Base-by-base conservation (phyloP, 1,140 invertebrate genomes). In the Drosophila nigromelanica region DNA sequence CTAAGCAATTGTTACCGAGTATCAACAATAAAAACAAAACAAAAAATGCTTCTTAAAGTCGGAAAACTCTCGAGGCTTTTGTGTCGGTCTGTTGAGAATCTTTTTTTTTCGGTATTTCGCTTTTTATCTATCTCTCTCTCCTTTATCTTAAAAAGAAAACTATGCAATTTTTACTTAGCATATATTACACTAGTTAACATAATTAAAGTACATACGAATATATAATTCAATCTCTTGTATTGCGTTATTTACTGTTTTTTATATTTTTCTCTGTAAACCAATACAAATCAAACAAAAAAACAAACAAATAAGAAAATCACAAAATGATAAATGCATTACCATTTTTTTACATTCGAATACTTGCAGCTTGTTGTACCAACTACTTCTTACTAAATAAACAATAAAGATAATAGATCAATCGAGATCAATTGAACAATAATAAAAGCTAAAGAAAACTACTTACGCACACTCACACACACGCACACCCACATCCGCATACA, bases 291-390 rank as follows among this genome's bases (percentile, higher is more conserved):
- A 52, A 39, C 30, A 30, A 33, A 37, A 48, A 52, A 18, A 18
- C 1, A 18, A 47, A 60, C n/a, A 54, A 47, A 8, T 40, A 50
- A 43, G 30, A 59, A 30, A 51, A 12, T 35, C 30, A 37, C 12
- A 24, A 64, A 64, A 55, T 73, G 48, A 82, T 87, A 82, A 78
- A 76, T 70, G 78, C 81, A 81, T 87, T 81, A 75, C 78, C 58
- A 2, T 82, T 61, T 73, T 74, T 71, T 75, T 63, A 76, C 72
- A 56, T 66, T 89, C 70, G 72, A 87, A 83, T 87, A 90, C 81
- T 87, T 89, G 81, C 82, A 86, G 82, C 76, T 87, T 90, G 79
- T 87, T 90, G 79, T 90, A 78, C 80, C 89, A 89, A 83, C 89
- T 78, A 79, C 89, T 89, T 83, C 89, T 82, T 90, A 83, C 75